phyloP scores from a whole-genome alignment of 2,113 vertebrate species.

The Poeciliopsis occidentalis region DNA sequence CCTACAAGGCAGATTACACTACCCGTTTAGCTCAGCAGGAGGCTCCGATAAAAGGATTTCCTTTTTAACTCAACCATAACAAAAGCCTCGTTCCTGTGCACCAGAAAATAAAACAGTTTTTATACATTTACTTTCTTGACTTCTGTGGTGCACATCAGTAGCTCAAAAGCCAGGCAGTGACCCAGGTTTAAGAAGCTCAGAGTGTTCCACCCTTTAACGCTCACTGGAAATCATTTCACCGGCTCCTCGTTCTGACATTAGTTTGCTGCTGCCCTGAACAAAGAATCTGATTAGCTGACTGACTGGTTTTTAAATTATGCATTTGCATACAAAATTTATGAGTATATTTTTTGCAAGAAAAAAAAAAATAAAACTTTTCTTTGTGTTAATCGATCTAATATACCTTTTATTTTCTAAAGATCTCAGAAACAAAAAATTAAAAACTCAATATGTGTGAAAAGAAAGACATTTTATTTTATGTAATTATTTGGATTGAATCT shows the following conservation, averaged over 20 bases:
- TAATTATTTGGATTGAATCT: not conserved
- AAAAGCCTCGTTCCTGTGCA: constrained; percentile 16
- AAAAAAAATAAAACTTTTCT: not conserved
- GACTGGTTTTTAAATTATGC: constrained; percentile 13
- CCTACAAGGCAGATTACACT: constrained; percentile 15
- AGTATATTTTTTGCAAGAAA: constrained; percentile 31
- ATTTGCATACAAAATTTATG: constrained; percentile 11
- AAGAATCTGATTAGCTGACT: constrained; percentile 37
- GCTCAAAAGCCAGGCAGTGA: constrained; percentile 39
- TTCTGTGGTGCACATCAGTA: constrained; percentile 37
- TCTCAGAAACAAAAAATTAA: not conserved
- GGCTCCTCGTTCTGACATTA: constrained; percentile 44
- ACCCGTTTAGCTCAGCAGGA: constrained; percentile 13
- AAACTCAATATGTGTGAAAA: not conserved
- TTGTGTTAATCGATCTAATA: not conserved
- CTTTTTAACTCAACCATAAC: constrained; percentile 15
- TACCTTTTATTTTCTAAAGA: not conserved
- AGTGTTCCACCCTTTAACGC: constrained; percentile 33
- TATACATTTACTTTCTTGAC: constrained; percentile 38
- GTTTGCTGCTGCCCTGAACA: constrained; percentile 42
- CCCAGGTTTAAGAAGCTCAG: constrained; percentile 42
- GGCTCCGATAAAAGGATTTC: constrained; percentile 30
- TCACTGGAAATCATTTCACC: constrained; percentile 48
- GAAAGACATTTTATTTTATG: not conserved
- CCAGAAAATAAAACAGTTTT: constrained; percentile 11